Evolutionary conservation across 92 coral and sea anemone species (phyloP).

Genomic region (Paragorgia papillata): DNA sequence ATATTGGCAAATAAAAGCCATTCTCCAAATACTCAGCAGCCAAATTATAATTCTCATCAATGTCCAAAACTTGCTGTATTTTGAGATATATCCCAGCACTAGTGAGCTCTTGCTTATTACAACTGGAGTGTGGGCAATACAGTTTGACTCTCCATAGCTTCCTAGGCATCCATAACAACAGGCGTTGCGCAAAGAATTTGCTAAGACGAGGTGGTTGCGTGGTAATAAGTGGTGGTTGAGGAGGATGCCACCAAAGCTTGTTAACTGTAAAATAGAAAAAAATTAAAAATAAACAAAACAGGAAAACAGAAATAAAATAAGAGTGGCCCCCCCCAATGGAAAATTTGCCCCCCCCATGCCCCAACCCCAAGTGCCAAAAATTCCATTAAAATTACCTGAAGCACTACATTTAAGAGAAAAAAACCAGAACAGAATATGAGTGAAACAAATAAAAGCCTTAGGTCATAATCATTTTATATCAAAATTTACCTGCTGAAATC

Average conservation of each 20-base stretch:
- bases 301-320: not conserved
- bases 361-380: no score
- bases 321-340: not conserved
- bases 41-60: conserved; percentile 37
- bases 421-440: no score
- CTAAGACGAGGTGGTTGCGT: conserved; percentile 45
- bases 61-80: conserved; percentile 46
- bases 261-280: conserved; percentile 10
- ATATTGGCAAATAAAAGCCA: no score
- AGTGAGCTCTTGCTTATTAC: conserved; percentile 21
- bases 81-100: conserved; percentile 38
- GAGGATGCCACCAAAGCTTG: conserved; percentile 61
- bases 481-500: conserved; percentile 43
- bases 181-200: conserved; percentile 49
- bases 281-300: not conserved
- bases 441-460: no score
- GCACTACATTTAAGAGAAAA: no score
- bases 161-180: conserved; percentile 71
- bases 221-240: conserved; percentile 40
- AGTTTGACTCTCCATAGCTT: conserved; percentile 56
- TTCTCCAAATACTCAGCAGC: conserved; percentile 42
- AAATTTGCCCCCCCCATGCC: no score
- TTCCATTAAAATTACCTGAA: no score
- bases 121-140: conserved; percentile 46
- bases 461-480: not conserved